phyloP scores from a whole-genome alignment of 2,888 invertebrate genomes.

The Pteria penguin region DNA sequence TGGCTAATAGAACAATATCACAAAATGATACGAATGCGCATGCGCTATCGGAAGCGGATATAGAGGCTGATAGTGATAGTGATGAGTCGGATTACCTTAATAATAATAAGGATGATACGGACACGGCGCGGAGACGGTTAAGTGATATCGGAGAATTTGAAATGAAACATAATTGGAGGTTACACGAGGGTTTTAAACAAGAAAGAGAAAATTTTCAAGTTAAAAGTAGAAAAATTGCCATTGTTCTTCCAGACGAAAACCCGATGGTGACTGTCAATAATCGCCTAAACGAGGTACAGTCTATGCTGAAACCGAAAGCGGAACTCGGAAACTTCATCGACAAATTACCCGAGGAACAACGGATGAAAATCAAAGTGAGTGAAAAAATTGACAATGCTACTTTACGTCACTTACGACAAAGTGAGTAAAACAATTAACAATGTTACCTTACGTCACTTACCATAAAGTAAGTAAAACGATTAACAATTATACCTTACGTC shows the following conservation, averaged over 20 bases:
- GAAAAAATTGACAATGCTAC: too few relatives aligned
- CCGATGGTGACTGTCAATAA: conserved; percentile 63
- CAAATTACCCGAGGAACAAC: conserved; percentile 61
- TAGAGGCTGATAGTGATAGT: conserved; percentile 36
- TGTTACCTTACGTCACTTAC: too few relatives aligned
- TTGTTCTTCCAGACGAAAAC: conserved; percentile 71
- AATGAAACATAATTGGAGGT: conserved; percentile 72
- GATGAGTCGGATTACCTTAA: conserved; percentile 50
- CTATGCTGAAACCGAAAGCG: conserved; percentile 69
- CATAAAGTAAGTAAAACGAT: too few relatives aligned
- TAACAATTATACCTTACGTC: too few relatives aligned
- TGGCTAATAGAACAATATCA: background rate
- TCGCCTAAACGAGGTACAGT: conserved; percentile 66
- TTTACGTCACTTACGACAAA: too few relatives aligned
- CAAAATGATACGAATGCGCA: background rate
- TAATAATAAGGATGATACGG: conserved; percentile 58
- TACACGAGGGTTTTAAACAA: conserved; percentile 62
- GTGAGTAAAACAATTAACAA: too few relatives aligned
- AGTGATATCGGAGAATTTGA: conserved; percentile 66
- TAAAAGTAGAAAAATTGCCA: conserved; percentile 62
- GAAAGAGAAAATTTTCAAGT: conserved; percentile 56
- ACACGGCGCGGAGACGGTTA: conserved; percentile 53
- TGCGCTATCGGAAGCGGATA: conserved; percentile 27
- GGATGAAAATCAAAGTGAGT: conserved; percentile 65
- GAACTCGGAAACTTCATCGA: conserved; percentile 63